A percentile compares a stretch with the other conserved stretches of the same genome.
Conservation (phyloP, 2,113 vertebrate species). For the Paedocypris sp. region DNA sequence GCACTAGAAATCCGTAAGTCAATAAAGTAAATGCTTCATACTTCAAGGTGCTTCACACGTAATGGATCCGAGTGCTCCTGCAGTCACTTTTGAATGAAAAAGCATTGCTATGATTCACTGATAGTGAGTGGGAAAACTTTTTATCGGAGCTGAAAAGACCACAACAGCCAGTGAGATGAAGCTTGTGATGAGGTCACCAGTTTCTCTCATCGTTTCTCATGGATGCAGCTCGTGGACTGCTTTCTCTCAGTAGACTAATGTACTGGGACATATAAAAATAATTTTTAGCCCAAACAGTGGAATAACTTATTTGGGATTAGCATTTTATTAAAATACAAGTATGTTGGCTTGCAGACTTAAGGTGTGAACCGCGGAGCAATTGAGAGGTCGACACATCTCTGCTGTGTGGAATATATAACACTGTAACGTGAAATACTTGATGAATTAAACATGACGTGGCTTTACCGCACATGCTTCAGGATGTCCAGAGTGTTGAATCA, state of each 20-base stretch:
- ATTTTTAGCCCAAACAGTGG: constrained; percentile 45
- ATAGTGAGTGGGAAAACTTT: constrained; percentile 6
- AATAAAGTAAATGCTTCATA: background rate
- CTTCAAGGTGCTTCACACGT: background rate
- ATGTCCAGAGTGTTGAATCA: background rate
- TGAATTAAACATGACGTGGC: constrained; percentile 29
- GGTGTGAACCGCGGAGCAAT: constrained; percentile 34
- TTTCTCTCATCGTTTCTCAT: constrained; percentile 34
- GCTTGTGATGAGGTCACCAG: constrained; percentile 52
- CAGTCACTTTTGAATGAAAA: background rate
- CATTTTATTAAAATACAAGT: constrained; percentile 50
- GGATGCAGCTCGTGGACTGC: constrained; percentile 39
- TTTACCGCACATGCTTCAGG: background rate
- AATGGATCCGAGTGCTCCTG: background rate
- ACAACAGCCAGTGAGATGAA: constrained; percentile 37
- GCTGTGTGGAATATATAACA: constrained; percentile 28
- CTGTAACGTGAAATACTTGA: background rate
- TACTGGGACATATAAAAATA: constrained; percentile 57
- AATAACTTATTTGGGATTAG: constrained; percentile 49
- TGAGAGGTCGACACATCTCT: constrained; percentile 5
- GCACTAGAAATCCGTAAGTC: background rate
- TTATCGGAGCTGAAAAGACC: constrained; percentile 34
- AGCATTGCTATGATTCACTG: background rate
- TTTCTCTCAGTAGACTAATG: constrained; percentile 46
- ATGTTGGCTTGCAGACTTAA: constrained; percentile 38